phyloP scores from a whole-genome alignment of 2,888 invertebrate genomes.

The Pogonocherus hispidulus region DNA sequence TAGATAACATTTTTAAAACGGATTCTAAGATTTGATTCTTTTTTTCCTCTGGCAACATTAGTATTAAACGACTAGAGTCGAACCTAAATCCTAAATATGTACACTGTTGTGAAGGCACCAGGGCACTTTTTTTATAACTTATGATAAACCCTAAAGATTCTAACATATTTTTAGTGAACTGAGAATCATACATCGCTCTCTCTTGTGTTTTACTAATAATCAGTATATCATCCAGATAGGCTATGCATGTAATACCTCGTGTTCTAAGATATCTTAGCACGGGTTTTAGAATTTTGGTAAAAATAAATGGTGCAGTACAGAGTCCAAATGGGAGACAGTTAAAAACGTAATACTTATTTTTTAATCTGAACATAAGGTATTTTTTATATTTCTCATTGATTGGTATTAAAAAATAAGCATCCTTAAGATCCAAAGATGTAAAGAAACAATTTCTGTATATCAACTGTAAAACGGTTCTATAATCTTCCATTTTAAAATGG shows the following conservation, averaged over 20 bases:
- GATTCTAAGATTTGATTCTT: background rate
- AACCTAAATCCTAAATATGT: constrained; percentile 46
- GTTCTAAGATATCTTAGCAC: constrained; percentile 39
- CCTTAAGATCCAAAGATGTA: too few species aligned
- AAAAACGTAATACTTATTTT: constrained; percentile 45
- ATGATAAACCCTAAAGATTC: constrained; percentile 44
- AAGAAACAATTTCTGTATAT: too few species aligned
- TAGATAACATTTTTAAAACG: constrained; percentile 20
- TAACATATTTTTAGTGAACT: constrained; percentile 8
- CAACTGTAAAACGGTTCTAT: too few species aligned
- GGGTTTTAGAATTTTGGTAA: constrained; percentile 53
- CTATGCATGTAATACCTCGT: constrained; percentile 38
- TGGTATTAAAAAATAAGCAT: constrained; percentile 47
- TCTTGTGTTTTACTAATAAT: constrained; percentile 36
- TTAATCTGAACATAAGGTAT: constrained; percentile 45
- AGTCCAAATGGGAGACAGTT: constrained; percentile 51
- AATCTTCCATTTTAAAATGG: too few species aligned
- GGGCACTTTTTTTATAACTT: constrained; percentile 38
- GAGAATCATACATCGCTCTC: constrained; percentile 15
- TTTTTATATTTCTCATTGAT: constrained; percentile 44
- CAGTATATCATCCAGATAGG: constrained; percentile 47
- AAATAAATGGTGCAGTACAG: constrained; percentile 49
- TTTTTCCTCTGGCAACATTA: constrained; percentile 16
- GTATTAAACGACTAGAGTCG: constrained; percentile 29
- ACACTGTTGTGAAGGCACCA: constrained; percentile 35